Percentiles rank a stretch among this genome's conserved stretches.
These are phyloP conservation scores for Lucifuga dentata DNA, from an alignment of 2,113 vertebrate genomes.

Conservation along the genomic window DNA sequence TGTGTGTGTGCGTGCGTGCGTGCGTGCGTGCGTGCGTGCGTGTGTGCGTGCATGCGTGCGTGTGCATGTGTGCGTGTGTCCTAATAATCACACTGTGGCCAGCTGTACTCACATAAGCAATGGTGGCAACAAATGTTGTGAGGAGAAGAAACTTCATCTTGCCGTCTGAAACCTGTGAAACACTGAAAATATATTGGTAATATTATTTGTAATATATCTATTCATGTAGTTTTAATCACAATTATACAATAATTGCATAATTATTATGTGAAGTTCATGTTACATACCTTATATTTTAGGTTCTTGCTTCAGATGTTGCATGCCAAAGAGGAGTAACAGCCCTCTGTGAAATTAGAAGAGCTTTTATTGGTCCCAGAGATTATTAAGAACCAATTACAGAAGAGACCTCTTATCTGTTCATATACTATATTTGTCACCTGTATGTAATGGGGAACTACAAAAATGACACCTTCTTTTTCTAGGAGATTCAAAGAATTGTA, in stretches of 20 bases:
- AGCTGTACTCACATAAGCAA: slow-evolving; percentile 62
- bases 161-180: slow-evolving; percentile 19
- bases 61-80: background rate
- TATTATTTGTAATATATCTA: background rate
- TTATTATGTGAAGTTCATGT: background rate
- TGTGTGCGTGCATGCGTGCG: no score
- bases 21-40: no score
- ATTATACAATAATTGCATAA: background rate
- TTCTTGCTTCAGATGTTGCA: slow-evolving; percentile 17
- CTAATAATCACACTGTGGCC: no score
- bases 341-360: slow-evolving; percentile 25
- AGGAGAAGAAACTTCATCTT: slow-evolving; percentile 73
- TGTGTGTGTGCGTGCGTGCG: background rate
- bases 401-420: slow-evolving; percentile 38
- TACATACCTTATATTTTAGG: slow-evolving; percentile 20
- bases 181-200: background rate
- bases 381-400: slow-evolving; percentile 70
- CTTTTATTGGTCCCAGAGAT: slow-evolving; percentile 68
- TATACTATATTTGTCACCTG: slow-evolving; percentile 57
- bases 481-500: slow-evolving; percentile 33
- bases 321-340: slow-evolving; percentile 32
- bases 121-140: slow-evolving; percentile 34
- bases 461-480: slow-evolving; percentile 49
- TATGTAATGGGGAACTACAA: slow-evolving; percentile 45
- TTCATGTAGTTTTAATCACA: background rate